Evolutionary conservation across 30 jellyfish, hydroid and myxozoan genomes (phyloP), one percentile per base, ranked within the genome.

Genomic region (Cassiopea andromeda): DNA sequence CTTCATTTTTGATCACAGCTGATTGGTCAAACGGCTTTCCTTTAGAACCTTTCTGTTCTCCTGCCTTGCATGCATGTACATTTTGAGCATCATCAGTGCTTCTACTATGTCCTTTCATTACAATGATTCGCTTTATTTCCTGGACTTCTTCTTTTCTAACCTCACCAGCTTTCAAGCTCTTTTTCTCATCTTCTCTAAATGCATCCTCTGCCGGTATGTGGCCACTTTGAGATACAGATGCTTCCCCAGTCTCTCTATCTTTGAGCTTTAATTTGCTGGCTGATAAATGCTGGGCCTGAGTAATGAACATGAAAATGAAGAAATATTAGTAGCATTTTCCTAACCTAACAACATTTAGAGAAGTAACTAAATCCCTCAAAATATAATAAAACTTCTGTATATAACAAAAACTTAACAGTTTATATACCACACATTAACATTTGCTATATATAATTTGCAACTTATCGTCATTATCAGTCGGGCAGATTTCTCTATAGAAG

Each of bases 271-370:
- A 83, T 76, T 82, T 90, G 16, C 8, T 17, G 1, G 81, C 91
- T 3, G 57, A 87, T 3, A 81, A 90, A 18, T 77, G 75, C 47
- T 89, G 86, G 43, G 97, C 97, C 97, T 90, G 59, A 3, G 15
- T 4, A 17, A 1, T 82, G 60, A 3, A 15, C 19, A 17, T 1
- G 14, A 61, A 14, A 4, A 4, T 61, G 14, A 4, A 61, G 64
- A 9, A 50, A 50, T 50, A 2, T 50, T 9, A 50, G 9, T 50
- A 50, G 9, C 5, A 2, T 50, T 50, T 50, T 9, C 5, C 5
- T 2, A 50, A 50, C 5, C 5, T 50, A 50, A 2, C 64, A 50
- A 9, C 5, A 50, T n/a, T n/a, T n/a, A n/a, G n/a, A n/a, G n/a
- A n/a, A n/a, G n/a, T n/a, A n/a, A n/a, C n/a, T n/a, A n/a, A n/a